phyloP scores from a whole-genome alignment of 2,888 invertebrate species.

The Penaeus monodon region DNA sequence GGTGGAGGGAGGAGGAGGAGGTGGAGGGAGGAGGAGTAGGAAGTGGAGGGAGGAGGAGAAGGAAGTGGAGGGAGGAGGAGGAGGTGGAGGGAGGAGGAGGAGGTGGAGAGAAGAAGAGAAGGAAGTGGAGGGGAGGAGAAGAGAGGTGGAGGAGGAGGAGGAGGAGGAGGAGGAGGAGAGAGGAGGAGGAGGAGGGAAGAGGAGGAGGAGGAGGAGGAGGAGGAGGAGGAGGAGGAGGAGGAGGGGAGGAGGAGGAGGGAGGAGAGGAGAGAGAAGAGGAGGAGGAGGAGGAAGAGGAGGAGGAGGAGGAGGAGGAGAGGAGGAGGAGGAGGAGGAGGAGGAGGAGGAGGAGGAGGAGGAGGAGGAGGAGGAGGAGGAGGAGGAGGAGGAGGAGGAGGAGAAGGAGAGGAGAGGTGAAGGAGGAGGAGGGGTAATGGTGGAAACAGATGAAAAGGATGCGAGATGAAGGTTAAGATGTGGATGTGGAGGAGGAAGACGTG shows the following conservation, averaged over 20 bases:
- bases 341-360: neutral
- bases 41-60: neutral
- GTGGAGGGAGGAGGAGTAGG: neutral
- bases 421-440: neutral
- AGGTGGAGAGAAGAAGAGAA: neutral
- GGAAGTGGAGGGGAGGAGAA: neutral
- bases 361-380: neutral
- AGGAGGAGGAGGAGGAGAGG: neutral
- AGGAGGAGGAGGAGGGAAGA: neutral
- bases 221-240: neutral
- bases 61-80: neutral
- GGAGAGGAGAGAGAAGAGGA: too few species aligned
- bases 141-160: too few species aligned
- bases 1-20: neutral
- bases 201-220: neutral
- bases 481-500: neutral
- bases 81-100: neutral
- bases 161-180: too few species aligned
- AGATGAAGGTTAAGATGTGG: neutral
- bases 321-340: neutral
- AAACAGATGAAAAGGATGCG: neutral
- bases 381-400: neutral
- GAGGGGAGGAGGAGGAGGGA: neutral
- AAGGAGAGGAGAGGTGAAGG: neutral
- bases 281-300: too few species aligned